These are phyloP conservation scores for Stercorarius parasiticus DNA, from an alignment of 2,113 vertebrate genomes.

Conservation along the genomic window DNA sequence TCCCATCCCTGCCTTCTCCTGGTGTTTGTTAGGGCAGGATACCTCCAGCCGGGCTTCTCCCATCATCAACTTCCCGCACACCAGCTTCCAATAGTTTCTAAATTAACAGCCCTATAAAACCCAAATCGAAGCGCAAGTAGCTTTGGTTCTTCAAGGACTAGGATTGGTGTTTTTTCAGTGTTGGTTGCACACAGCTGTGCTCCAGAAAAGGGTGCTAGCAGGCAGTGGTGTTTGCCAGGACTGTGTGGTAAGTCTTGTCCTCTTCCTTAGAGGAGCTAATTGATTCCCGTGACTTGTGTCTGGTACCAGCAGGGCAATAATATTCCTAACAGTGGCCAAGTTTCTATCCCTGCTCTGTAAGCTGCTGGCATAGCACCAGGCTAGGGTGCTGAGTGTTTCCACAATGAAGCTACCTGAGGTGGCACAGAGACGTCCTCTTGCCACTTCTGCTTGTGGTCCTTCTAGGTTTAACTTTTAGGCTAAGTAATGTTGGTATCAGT, in stretches of 20 bases:
- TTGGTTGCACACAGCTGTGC: background rate
- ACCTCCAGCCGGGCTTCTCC: background rate
- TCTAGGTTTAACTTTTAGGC: background rate
- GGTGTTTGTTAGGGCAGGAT: background rate
- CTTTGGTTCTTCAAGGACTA: background rate
- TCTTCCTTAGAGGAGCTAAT: background rate
- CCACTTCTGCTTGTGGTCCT: background rate
- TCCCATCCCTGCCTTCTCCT: background rate
- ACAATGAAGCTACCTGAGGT: background rate
- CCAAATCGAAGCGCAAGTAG: background rate
- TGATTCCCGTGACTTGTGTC: background rate
- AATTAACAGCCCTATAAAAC: background rate
- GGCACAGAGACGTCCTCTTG: background rate
- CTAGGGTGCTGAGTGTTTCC: background rate
- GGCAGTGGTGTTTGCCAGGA: background rate
- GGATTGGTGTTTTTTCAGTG: background rate
- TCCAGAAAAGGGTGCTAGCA: background rate
- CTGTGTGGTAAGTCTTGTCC: background rate
- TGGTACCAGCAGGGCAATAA: accelerated
- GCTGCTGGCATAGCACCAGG: background rate
- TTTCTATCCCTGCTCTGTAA: background rate
- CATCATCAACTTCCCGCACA: background rate
- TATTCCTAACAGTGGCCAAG: accelerated
- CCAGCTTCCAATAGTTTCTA: background rate
- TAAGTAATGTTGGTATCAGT: background rate